Percentiles rank a stretch among this genome's conserved stretches.
Conservation (phyloP, 2,113 vertebrate genomes). For the Stigmatopora nigra region DNA sequence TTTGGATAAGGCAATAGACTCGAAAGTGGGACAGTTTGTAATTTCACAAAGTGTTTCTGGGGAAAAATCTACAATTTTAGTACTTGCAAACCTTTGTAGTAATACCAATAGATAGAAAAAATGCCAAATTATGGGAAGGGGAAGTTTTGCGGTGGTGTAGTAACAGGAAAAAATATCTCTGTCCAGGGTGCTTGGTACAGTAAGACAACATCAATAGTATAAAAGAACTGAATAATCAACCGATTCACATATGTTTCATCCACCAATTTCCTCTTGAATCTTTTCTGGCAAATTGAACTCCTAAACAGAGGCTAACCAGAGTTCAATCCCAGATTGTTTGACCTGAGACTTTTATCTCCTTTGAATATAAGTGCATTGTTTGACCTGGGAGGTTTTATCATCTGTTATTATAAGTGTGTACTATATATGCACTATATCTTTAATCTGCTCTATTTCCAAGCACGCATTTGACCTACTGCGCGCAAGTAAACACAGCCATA, state of each 20-base stretch:
- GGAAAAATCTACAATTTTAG: neutral
- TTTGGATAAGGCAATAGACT: neutral
- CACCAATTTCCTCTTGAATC: neutral
- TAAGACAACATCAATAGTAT: neutral
- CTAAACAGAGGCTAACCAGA: neutral
- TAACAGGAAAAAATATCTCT: neutral
- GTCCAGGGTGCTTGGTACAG: neutral
- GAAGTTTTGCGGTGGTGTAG: neutral
- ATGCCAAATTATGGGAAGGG: neutral
- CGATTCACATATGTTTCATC: neutral
- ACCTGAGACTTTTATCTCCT: neutral
- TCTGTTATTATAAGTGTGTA: neutral
- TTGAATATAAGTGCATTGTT: neutral
- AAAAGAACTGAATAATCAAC: neutral
- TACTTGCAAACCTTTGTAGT: neutral
- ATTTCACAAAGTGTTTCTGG: neutral
- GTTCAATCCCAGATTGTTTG: neutral
- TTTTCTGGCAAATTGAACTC: neutral
- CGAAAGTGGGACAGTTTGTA: neutral
- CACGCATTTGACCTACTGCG: conserved; percentile 1
- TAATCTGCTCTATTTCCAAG: neutral
- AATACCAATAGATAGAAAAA: neutral
- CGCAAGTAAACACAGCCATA: conserved; percentile 19
- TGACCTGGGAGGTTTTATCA: neutral
- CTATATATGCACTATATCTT: conserved; percentile 12